Evolutionary conservation across 2,888 invertebrate species (phyloP), one percentile per base, ranked within the genome.

Genomic region (Anagyrus pseudococci): DNA sequence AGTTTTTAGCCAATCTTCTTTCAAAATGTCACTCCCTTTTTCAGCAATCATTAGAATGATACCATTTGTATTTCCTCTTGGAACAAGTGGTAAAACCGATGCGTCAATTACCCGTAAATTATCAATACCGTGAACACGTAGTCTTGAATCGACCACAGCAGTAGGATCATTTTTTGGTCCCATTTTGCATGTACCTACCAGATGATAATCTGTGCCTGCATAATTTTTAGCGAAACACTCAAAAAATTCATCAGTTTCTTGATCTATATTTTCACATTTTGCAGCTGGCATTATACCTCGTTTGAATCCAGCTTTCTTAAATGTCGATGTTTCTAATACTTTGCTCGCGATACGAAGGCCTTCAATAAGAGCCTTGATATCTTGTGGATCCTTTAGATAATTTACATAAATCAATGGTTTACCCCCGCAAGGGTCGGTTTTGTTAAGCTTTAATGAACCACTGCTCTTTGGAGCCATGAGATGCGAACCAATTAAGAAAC

Each of bases 241-340:
- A 20, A 29, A 58, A 40, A 55, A 50, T 8, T 55, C 50, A 40
- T 58, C 26, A 13, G 44, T 58, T 22, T 50, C 15, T 19, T 33
- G 43, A 4, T 58, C 40, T 8, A 49, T 50, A 40, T 46, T 37
- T 19, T 58, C 15, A 37, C 63, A 63, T 50, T 29, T 15, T 19
- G 33, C 93, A 79, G 93, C 82, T 0, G 91, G 89, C 54, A 90
- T 89, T 48, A 85, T 86, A 69, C 91, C 22, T 10, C 17, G 2
- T 1, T 19, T 56, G 19, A 29, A 52, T 17, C 50, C 43, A 7
- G 29, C 37, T 26, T 52, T 20, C 17, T 40, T 25, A 50, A 63
- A 63, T 3, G 26, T 10, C 2, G 26, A 15, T 2, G 58, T 55
- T 10, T 58, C 10, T 3, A 59, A 6, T 1, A 63, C 15, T 40